Evolutionary conservation across 37 sponge, comb jelly and placozoan genomes (phyloP).

Genomic region (Trichoplax adhaerens): DNA sequence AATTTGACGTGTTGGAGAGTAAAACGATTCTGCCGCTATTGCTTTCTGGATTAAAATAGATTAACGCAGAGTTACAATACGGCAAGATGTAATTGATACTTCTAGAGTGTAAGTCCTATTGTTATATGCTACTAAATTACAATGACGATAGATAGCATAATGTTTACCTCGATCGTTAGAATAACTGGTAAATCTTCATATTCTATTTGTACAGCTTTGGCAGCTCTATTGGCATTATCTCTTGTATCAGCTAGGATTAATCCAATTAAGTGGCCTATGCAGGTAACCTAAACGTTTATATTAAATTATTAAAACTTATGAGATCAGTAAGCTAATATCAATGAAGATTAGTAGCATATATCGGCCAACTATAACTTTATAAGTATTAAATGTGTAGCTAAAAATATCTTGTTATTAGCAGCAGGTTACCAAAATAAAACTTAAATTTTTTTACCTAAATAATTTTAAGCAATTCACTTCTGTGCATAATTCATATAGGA

Average conservation of each 20-base stretch:
- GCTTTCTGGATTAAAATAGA: constrained; percentile 37
- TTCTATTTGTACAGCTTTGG: constrained; percentile 34
- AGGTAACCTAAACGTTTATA: constrained; percentile 13
- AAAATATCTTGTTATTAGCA: constrained; percentile 24
- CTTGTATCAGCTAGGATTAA: constrained; percentile 42
- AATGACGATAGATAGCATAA: not conserved
- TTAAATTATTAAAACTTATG: not conserved
- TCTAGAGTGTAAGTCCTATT: too few species aligned
- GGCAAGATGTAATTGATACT: too few species aligned
- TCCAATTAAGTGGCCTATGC: constrained; percentile 65
- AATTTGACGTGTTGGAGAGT: constrained; percentile 1
- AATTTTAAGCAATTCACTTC: too few species aligned
- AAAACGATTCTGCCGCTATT: constrained; percentile 35
- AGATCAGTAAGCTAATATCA: not conserved
- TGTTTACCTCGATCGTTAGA: constrained; percentile 37
- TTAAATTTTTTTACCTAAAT: too few species aligned
- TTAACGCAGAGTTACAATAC: too few species aligned
- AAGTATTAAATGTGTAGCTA: too few species aligned
- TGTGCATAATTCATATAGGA: too few species aligned
- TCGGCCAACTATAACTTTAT: too few species aligned
- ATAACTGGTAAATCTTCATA: constrained; percentile 50
- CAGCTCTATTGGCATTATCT: constrained; percentile 44
- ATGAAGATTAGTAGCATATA: not conserved
- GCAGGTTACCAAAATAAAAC: too few species aligned
- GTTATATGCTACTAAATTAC: too few species aligned